Base-by-base conservation (phyloP, 2,113 vertebrate species). In the Trochalopteron elliotii region DNA sequence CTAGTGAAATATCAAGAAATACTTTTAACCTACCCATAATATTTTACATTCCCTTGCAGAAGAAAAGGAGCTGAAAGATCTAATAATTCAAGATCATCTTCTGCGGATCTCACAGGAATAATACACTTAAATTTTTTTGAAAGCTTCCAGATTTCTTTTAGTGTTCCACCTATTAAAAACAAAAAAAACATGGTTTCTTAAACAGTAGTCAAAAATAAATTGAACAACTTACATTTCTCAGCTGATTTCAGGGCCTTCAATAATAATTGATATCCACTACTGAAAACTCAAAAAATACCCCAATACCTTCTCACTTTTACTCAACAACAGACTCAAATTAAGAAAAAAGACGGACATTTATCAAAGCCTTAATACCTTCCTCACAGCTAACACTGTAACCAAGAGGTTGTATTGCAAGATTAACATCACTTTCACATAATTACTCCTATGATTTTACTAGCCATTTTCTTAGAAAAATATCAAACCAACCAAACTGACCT, bases 21-120 rank as follows among this genome's bases (percentile, higher is more conserved):
- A 57, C 20, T 91, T 86, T 82, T 63, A 85, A 96, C 98, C 47
- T 97, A 99, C 99, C 99, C 99, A 55, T 98, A 99, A 83, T 98
- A 98, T 93, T 97, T 97, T 72, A 89, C 96, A 42, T 97, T 98
- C 33, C 98, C 98, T 95, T 98, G 98, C 93, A 99, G 98, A 75
- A 99, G 97, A 94, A 99, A 99, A 23, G 99, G 99, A 42, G 97
- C 98, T 12, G 98, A 98, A 93, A 99, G 98, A 94, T 99, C 98
- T 39, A 99, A 77, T 84, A 99, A 93, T 45, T 96, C 92, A 94
- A 99, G 95, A 37, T 97, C 93, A 45, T 98, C 97, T 12, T 94
- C 83, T 20, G 97, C 97, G 15, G 98, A 97, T 96, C 65, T 98
- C 86, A 99, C 98, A 39, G 99, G 99, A 92, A 99, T 98, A 90